phyloP scores from a whole-genome alignment of 2,797 vertebrate species.

The Lepilemur septentrionalis region DNA sequence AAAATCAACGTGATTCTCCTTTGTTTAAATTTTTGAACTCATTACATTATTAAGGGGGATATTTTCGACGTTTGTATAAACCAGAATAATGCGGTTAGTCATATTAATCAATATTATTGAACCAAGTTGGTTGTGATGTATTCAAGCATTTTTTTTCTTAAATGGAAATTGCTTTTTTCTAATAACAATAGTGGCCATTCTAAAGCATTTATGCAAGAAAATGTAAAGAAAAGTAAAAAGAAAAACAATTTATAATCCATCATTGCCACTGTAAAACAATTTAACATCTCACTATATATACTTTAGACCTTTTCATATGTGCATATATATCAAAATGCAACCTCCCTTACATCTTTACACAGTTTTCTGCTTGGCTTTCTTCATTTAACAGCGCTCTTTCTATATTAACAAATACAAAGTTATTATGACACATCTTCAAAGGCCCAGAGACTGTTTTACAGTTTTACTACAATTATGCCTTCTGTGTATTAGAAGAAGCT shows the following conservation, averaged over 20 bases:
- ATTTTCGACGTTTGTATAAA: not conserved
- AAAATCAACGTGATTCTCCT: not conserved
- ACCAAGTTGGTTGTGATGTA: not conserved
- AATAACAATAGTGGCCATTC: not conserved
- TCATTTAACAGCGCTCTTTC: not conserved
- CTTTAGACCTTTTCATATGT: not conserved
- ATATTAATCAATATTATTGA: conserved; percentile 16
- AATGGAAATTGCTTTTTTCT: not conserved
- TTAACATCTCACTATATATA: not conserved
- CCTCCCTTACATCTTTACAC: not conserved
- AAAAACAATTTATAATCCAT: not conserved
- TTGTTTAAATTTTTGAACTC: not conserved
- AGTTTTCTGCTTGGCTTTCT: not conserved
- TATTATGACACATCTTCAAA: not conserved
- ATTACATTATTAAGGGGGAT: not conserved
- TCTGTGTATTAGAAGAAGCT: not conserved
- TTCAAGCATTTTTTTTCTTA: conserved; percentile 1
- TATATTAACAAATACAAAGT: not conserved
- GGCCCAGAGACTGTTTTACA: too few relatives aligned
- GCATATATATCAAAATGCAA: not conserved
- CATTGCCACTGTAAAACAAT: not conserved
- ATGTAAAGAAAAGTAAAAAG: not conserved
- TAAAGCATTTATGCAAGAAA: not conserved
- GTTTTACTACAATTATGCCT: not conserved
- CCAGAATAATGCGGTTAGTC: not conserved